Conservation (phyloP, 35 echinoderm and acorn worm species). For the Heliocidaris tuberculata region DNA sequence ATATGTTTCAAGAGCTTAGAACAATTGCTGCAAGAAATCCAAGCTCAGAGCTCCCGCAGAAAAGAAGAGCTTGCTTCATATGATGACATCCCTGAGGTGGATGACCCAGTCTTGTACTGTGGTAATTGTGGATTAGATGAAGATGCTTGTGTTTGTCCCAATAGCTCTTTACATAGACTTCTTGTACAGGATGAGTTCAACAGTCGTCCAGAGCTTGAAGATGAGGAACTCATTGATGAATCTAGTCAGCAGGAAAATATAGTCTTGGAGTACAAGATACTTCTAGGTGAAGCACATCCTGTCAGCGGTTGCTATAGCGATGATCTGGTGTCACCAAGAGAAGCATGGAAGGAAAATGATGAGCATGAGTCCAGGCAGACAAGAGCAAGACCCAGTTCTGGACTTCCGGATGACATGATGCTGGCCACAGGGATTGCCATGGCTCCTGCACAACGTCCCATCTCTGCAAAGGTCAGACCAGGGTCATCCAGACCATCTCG, state of each 20-base stretch:
- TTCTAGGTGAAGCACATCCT: conserved; percentile 7
- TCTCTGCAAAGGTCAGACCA: background rate
- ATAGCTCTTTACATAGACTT: conserved; percentile 52
- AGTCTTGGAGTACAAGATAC: conserved; percentile 31
- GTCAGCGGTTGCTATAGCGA: conserved; percentile 25
- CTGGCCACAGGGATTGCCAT: conserved; percentile 13
- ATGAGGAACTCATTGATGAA: background rate
- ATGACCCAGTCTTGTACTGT: conserved; percentile 81
- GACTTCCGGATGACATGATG: conserved; percentile 3
- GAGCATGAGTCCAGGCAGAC: background rate
- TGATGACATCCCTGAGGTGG: conserved; percentile 78
- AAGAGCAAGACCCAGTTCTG: background rate
- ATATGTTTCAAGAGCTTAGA: conserved; percentile 21
- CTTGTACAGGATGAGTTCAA: conserved; percentile 1
- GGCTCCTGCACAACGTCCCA: background rate
- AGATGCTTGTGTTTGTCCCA: conserved; percentile 74
- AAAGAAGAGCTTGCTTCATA: conserved; percentile 13
- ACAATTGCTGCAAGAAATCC: conserved; percentile 31
- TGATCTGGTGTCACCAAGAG: background rate
- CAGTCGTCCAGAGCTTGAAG: conserved; percentile 13
- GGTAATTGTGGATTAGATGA: conserved; percentile 80
- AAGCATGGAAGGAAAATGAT: background rate
- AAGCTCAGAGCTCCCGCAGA: background rate
- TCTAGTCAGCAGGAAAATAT: background rate
- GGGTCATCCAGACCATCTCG: background rate